Evolutionary conservation across 2,113 vertebrate species (phyloP), one percentile per base, ranked within the genome.

Genomic region (Cynopterus brachyotis): DNA sequence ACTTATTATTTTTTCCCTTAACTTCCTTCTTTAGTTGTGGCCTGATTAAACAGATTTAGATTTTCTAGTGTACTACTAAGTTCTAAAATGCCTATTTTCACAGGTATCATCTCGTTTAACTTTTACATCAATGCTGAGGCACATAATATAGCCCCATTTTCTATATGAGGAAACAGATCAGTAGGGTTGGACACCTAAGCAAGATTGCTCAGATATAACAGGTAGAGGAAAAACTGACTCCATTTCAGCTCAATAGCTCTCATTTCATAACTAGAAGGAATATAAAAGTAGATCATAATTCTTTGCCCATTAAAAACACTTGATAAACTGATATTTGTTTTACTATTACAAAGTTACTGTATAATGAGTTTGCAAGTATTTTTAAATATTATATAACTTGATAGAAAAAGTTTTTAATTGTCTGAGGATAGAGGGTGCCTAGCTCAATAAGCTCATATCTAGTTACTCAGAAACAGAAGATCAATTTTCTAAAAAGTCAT

Each of bases 71-170:
- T 42, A 91, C n/a, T 53, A 70, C 37, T 50, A 66, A 64, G n/a
- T 88, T 95, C 69, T 88, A 66, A 87, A 87, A 87, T 35, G 32
- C 60, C 32, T 53, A 66, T 91, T 88, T 92, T 88, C 13, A 5
- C 12, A 66, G 47, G 22, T 66, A 57, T 55, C 69, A 59, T 67
- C 37, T 87, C 37, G 72, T 50, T 94, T 78, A 95, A 88, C 22
- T 20, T 50, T 83, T 69, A 88, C 2, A 59, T 9, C 32, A 83
- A 57, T 64, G 42, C 32, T 73, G 28, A 13, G 62, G 40, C 42
- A 66, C 57, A 70, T 60, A 5, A 79, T 78, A 79, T 89, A 91
- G 22, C 24, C 57, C 30, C 7, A 78, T 70, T 93, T 95, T 93
- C 53, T 73, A n/a, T 45, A 50, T 73, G 20, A 94, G 5, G 20